phyloP scores from a whole-genome alignment of 2,113 vertebrate genomes.

The Nycticryphes semicollaris region DNA sequence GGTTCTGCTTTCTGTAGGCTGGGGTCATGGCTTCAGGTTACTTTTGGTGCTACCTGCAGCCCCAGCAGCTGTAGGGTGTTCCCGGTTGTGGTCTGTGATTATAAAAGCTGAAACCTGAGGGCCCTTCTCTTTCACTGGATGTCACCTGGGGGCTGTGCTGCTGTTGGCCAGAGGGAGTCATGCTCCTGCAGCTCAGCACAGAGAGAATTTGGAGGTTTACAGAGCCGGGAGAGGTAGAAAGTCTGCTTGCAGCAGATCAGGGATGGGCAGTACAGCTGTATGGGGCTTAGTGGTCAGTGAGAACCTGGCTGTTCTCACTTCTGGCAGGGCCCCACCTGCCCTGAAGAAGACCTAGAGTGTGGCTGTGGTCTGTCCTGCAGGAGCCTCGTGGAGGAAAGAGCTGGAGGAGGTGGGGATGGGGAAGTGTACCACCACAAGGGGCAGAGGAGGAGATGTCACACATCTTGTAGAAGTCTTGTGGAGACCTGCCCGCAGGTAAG shows the following conservation, averaged over 20 bases:
- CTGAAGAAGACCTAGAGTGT: accelerated
- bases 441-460: no score
- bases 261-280: accelerated
- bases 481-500: not conserved
- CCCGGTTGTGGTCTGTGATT: not conserved
- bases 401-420: not conserved
- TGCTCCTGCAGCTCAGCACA: not conserved
- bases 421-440: accelerated
- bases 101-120: not conserved
- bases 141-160: accelerated
- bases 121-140: accelerated
- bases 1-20: not conserved
- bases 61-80: not conserved
- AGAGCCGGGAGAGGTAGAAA: no score
- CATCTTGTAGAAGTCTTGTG: not conserved
- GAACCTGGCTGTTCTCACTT: not conserved
- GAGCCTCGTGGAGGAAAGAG: not conserved
- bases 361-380: not conserved
- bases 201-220: not conserved
- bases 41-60: not conserved
- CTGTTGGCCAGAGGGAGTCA: accelerated
- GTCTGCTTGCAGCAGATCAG: not conserved
- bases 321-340: no score
- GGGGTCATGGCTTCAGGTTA: accelerated
- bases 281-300: accelerated